A percentile compares a stretch with the other conserved stretches of the same genome.
phyloP scores from a whole-genome alignment of 2,797 vertebrate species.

The Myripristis murdjan region DNA sequence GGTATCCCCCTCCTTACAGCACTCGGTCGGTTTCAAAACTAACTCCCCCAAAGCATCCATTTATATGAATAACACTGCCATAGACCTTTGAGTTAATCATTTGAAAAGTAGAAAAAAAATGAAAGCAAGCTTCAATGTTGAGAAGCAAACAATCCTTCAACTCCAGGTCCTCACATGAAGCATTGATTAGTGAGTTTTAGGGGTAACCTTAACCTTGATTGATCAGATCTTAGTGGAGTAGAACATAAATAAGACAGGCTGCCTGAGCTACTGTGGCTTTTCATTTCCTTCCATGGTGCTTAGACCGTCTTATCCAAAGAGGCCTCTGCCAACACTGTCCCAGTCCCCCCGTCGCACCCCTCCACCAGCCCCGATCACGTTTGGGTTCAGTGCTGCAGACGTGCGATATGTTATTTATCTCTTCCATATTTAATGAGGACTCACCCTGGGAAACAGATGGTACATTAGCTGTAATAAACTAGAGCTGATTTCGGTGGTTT shows the following conservation, averaged over 20 bases:
- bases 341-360: not conserved
- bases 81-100: slow-evolving; percentile 2
- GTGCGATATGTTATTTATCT: slow-evolving; percentile 78
- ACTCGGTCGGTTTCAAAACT: not conserved
- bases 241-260: slow-evolving; percentile 28
- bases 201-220: slow-evolving; percentile 20
- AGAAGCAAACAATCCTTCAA: not conserved
- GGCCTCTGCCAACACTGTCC: slow-evolving; percentile 16
- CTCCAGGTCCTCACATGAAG: not conserved
- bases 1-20: not conserved
- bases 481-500: slow-evolving; percentile 73
- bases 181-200: not conserved
- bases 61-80: not conserved
- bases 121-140: not conserved
- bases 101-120: not conserved
- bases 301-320: slow-evolving; percentile 14
- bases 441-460: slow-evolving; percentile 80
- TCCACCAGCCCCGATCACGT: slow-evolving; percentile 35
- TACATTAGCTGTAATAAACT: slow-evolving; percentile 82
- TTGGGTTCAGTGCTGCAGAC: slow-evolving; percentile 54
- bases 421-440: slow-evolving; percentile 81
- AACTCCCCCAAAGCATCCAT: not conserved
- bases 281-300: slow-evolving; percentile 7
- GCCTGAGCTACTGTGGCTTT: slow-evolving; percentile 28
- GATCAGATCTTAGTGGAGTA: slow-evolving; percentile 17